Percentiles rank a stretch among this genome's conserved stretches.
These are phyloP conservation scores for Enteromius paludinosus DNA, from an alignment of 2,797 vertebrate genomes.

Conservation along the genomic window DNA sequence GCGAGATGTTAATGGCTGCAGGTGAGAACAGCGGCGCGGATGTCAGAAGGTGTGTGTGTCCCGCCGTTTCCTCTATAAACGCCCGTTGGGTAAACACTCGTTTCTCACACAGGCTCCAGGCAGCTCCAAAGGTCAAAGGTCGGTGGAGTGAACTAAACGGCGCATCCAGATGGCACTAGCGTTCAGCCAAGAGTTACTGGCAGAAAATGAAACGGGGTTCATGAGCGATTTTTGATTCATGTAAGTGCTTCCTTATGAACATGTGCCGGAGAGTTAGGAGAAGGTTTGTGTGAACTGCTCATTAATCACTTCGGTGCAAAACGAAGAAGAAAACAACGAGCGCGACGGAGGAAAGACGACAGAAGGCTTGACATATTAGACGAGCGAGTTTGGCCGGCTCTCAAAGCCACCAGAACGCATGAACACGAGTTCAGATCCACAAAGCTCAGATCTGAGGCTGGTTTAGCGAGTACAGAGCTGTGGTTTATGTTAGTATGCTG, in stretches of 20 bases:
- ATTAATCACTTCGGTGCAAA: slow-evolving; percentile 15
- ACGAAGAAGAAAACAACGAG: neutral
- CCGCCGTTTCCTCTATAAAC: neutral
- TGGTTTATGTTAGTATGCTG: neutral
- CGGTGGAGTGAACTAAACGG: neutral
- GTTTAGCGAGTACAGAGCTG: slow-evolving; percentile 11
- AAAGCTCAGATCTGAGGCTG: neutral
- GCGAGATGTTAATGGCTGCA: slow-evolving; percentile 17
- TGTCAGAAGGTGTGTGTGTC: slow-evolving; percentile 22
- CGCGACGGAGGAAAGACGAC: neutral
- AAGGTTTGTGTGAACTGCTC: neutral
- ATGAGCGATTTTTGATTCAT: slow-evolving; percentile 12
- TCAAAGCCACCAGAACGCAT: slow-evolving; percentile 3
- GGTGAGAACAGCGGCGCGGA: neutral
- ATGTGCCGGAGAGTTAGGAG: slow-evolving; percentile 1
- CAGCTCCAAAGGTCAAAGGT: slow-evolving; percentile 23
- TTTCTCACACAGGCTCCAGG: neutral
- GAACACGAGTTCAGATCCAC: neutral
- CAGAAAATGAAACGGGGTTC: slow-evolving; percentile 15
- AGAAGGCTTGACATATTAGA: neutral
- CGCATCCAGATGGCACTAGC: slow-evolving; percentile 12
- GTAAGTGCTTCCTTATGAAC: neutral
- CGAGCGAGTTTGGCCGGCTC: neutral
- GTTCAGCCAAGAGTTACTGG: slow-evolving; percentile 41
- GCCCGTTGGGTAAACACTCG: neutral